Percentiles rank a stretch among this genome's conserved stretches.
Evolutionary conservation across 2,797 vertebrate species (phyloP).

Genomic region (Potorous gilbertii): DNA sequence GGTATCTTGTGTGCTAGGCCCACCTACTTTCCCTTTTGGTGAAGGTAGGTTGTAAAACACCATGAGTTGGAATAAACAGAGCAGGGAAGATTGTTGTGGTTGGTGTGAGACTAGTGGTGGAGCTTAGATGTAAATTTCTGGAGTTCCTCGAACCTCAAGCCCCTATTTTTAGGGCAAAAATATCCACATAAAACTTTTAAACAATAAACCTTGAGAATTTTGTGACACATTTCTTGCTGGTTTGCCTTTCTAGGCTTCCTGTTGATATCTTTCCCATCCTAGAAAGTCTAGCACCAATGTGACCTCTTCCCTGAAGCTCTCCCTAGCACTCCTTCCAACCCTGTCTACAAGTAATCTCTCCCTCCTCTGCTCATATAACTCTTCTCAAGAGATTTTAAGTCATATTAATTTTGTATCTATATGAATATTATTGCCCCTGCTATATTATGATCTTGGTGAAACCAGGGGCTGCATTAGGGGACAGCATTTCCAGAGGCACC

Average conservation of each 20-base stretch:
- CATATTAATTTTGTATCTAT: slow-evolving; percentile 5
- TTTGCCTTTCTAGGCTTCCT: slow-evolving; percentile 20
- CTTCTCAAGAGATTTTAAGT: slow-evolving; percentile 9
- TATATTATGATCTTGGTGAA: not conserved
- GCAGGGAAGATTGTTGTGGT: not conserved
- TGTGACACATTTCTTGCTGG: accelerated
- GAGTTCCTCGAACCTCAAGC: not conserved
- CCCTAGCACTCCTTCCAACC: not conserved
- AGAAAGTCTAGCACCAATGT: slow-evolving; percentile 30
- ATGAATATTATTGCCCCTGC: not conserved
- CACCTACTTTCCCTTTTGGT: not conserved
- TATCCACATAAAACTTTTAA: not conserved
- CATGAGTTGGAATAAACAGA: not conserved
- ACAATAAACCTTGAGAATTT: accelerated
- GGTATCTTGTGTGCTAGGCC: not conserved
- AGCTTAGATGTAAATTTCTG: not conserved
- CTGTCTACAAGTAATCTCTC: not conserved
- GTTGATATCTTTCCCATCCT: slow-evolving; percentile 1
- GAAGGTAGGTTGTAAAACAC: not conserved
- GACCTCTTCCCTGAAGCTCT: not conserved
- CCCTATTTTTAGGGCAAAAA: not conserved
- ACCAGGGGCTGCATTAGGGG: not conserved
- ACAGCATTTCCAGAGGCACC: not conserved
- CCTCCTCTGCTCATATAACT: not conserved
- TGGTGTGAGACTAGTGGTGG: not conserved